A percentile compares a stretch with the other conserved stretches of the same genome.
Evolutionary conservation across 2,113 vertebrate genomes (phyloP).

Genomic region (Poecilia latipinna): DNA sequence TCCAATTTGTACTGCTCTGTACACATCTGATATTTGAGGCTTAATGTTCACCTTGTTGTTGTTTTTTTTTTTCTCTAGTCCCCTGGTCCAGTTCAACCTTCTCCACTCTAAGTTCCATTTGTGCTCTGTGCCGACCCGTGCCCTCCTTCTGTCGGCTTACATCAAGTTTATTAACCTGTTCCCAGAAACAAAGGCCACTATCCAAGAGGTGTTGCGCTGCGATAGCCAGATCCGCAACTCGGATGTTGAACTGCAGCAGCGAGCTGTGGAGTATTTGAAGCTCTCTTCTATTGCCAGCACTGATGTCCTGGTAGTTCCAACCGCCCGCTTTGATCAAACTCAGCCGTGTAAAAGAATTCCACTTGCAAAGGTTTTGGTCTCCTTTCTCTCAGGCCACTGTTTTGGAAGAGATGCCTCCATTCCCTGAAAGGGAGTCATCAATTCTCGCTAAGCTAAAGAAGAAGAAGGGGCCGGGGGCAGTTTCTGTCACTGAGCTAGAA

Average conservation of each 20-base stretch:
- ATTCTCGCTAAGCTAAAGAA: conserved; percentile 94
- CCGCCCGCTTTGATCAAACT: not conserved
- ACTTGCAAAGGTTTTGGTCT: not conserved
- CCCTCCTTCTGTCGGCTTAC: conserved; percentile 90
- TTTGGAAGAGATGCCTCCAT: conserved; percentile 94
- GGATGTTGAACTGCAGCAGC: conserved; percentile 92
- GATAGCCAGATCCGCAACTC: conserved; percentile 94
- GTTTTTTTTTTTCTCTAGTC: conserved; percentile 69
- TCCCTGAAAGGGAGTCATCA: conserved; percentile 91
- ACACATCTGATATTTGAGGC: not conserved
- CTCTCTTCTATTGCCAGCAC: conserved; percentile 94
- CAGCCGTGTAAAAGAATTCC: not conserved
- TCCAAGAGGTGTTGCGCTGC: conserved; percentile 91
- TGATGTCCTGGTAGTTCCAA: conserved; percentile 87
- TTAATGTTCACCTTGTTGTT: not conserved
- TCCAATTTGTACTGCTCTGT: not conserved
- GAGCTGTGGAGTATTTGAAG: conserved; percentile 92
- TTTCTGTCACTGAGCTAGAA: conserved; percentile 85
- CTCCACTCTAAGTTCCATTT: conserved; percentile 95
- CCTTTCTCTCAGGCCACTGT: conserved; percentile 84
- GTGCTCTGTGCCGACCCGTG: conserved; percentile 90
- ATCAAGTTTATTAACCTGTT: conserved; percentile 97
- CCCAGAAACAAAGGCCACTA: conserved; percentile 93
- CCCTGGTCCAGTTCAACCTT: conserved; percentile 92
- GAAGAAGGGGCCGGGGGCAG: conserved; percentile 89